A percentile compares a stretch with the other conserved stretches of the same genome.
Conservation (phyloP, 2,113 vertebrate genomes). For the Rhagologus leucostigma region DNA sequence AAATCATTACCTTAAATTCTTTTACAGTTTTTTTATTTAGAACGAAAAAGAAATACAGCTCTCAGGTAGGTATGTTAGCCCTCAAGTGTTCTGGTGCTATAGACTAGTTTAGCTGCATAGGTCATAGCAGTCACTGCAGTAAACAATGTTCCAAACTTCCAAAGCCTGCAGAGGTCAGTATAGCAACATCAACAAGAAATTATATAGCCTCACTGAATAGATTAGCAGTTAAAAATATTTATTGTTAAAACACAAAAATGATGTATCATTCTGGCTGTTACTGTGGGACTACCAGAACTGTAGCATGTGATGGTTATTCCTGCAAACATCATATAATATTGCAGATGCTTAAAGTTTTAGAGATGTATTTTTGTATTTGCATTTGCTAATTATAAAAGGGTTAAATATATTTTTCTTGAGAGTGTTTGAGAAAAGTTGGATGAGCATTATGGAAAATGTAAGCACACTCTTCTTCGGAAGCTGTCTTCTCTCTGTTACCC, state of each 20-base stretch:
- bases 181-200: conserved; percentile 76
- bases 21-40: neutral
- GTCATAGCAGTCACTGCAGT: neutral
- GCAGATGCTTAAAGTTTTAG: neutral
- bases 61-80: neutral
- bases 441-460: conserved; percentile 10
- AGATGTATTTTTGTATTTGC: neutral
- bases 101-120: neutral
- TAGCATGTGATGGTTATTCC: neutral
- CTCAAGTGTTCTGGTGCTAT: neutral
- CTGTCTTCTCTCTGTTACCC: conserved; percentile 51
- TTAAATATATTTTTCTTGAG: neutral
- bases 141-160: conserved; percentile 65
- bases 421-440: conserved; percentile 16
- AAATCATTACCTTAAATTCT: neutral
- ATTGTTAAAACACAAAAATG: neutral
- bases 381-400: neutral
- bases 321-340: neutral
- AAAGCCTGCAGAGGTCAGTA: conserved; percentile 89
- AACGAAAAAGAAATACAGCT: neutral
- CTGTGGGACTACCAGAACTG: neutral
- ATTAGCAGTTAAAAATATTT: conserved; percentile 24
- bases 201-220: neutral
- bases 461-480: neutral
- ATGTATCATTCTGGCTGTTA: neutral